Evolutionary conservation across 2,797 vertebrate species (phyloP), one percentile per base, ranked within the genome.

Genomic region (Hybognathus amarus): DNA sequence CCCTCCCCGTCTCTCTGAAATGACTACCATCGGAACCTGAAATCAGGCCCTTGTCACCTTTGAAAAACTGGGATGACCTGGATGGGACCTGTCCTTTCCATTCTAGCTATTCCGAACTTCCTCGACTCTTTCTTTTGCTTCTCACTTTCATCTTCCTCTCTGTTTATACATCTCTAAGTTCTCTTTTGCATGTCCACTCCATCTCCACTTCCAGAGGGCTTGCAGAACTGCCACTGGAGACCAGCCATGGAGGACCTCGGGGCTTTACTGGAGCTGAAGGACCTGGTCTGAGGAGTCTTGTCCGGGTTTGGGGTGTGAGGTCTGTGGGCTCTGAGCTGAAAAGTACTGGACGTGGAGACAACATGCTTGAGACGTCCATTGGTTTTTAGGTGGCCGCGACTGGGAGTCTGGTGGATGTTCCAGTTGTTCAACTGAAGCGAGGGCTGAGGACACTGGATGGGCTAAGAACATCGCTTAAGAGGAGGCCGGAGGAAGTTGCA

Each of bases 241-340:
- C 88, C 76, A 38, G 87, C 69, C 17, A 98, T 97, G 78, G 97
- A 96, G 40, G 97, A 96, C 81, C 98, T 96, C 0, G 98, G 98
- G 98, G 98, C 87, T 98, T 99, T 90, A 98, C 91, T 0, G 98
- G 98, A 88, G 97, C 83, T 80, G 97, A 93, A n/a, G n/a, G n/a
- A 77, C 94, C 94, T 86, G 88, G 87, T 15, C 83, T 87, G 89
- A 95, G 82, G 17, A n/a, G 95, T 93, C 90, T 95, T 93, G 94
- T 66, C 90, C 93, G 86, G 4, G 93, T 94, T 92, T 94, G 56
- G 90, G 92, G 84, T 1, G 88, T 88, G 93, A 92, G 10, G 93
- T 95, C 85, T 94, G 94, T 33, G 95, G 95, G 66, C 93, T 95
- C 88, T 94, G 94, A 64, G 92, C 91, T 0, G 93, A 63, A 94